Conservation (phyloP, 2,113 vertebrate species). For the Copsychus sechellarum region DNA sequence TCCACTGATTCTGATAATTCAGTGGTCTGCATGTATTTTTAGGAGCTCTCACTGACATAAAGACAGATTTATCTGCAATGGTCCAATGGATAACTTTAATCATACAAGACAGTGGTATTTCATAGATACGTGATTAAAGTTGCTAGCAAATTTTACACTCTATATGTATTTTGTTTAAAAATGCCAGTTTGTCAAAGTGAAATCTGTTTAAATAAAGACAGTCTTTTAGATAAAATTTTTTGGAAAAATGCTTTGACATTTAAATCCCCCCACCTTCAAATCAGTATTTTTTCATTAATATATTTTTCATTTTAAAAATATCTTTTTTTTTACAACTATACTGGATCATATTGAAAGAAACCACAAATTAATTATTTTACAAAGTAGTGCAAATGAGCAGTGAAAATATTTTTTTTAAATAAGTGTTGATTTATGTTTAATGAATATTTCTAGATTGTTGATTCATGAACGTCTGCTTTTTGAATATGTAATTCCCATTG, state of each 20-base stretch:
- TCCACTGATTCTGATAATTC: background rate
- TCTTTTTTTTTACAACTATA: background rate
- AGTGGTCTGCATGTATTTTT: background rate
- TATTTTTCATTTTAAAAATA: background rate
- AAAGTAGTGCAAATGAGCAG: background rate
- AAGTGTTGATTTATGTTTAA: background rate
- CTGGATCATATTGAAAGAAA: background rate
- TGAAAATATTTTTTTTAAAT: background rate
- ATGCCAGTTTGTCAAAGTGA: background rate
- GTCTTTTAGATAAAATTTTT: background rate
- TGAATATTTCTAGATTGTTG: background rate
- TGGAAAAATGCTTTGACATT: background rate
- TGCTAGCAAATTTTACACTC: background rate
- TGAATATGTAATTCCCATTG: background rate
- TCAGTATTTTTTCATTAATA: background rate
- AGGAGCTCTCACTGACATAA: background rate
- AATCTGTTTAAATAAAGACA: background rate
- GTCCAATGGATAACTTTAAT: background rate
- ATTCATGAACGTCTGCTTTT: background rate
- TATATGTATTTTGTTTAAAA: background rate
- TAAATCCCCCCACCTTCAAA: rapidly evolving
- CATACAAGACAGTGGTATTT: background rate
- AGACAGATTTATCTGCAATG: background rate
- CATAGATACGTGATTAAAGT: background rate
- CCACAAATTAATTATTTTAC: background rate